Conservation (phyloP, 2,888 invertebrate genomes). For the Trachelus troglodyta region DNA sequence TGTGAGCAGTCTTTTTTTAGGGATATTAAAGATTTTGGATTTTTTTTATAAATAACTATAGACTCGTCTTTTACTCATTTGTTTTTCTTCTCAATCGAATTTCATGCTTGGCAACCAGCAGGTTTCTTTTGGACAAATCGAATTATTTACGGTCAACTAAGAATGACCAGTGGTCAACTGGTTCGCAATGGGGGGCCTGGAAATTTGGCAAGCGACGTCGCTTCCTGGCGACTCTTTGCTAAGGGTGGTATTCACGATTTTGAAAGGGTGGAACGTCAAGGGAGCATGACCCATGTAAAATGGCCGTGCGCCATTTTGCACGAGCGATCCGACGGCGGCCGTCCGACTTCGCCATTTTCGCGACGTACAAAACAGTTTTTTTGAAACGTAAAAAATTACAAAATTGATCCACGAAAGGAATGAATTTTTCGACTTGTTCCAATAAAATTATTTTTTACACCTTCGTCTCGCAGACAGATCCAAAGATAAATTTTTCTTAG, state of each 20-base stretch:
- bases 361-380: not conserved
- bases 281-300: conserved; percentile 45
- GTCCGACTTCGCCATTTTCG: not conserved
- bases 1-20: too few species aligned
- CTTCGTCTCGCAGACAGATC: conserved; percentile 13
- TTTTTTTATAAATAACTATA: not conserved
- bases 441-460: too few species aligned
- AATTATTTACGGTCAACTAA: conserved; percentile 61
- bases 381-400: not conserved
- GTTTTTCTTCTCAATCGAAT: conserved; percentile 22
- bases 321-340: conserved; percentile 5
- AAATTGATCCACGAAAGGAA: not conserved
- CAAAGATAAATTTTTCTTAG: not conserved
- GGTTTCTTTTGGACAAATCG: conserved; percentile 36
- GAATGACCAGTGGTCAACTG: conserved; percentile 62
- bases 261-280: not conserved
- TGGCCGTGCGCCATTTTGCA: conserved; percentile 56
- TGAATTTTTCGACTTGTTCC: accelerated
- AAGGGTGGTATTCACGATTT: not conserved
- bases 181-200: conserved; percentile 48
- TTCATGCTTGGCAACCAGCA: conserved; percentile 31
- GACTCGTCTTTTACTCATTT: conserved; percentile 19
- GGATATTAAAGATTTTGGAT: not conserved
- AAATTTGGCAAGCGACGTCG: conserved; percentile 39
- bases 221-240: conserved; percentile 43